These are phyloP conservation scores for Melanotaenia nigrans DNA, from an alignment of 2,797 vertebrate species.

Conservation along the genomic window DNA sequence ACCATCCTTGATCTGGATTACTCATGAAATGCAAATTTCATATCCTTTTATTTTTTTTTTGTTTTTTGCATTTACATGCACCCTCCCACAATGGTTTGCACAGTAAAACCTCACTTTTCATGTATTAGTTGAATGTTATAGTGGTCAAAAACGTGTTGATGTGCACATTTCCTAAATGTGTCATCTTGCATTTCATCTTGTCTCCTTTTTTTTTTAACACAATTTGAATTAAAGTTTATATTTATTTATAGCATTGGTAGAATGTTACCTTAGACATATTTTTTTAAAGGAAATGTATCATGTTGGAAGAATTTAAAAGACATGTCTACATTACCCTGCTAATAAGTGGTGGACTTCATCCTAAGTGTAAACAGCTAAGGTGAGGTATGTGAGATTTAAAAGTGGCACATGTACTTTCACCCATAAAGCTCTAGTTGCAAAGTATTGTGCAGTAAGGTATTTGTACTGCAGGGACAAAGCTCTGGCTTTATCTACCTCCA, in stretches of 20 bases:
- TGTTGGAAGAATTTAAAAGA: conserved; percentile 11
- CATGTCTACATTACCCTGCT: neutral
- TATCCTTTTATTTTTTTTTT: neutral
- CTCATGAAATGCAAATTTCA: neutral
- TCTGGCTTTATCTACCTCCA: conserved; percentile 5
- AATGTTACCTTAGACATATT: conserved; percentile 11
- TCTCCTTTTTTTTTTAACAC: neutral
- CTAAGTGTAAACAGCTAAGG: conserved; percentile 25
- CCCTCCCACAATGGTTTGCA: neutral
- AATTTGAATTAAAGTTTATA: conserved; percentile 17
- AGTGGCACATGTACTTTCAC: conserved; percentile 11
- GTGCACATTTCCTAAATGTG: neutral
- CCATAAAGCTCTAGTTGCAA: conserved; percentile 8
- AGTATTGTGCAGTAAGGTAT: conserved; percentile 12
- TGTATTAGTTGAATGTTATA: neutral
- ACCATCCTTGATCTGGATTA: neutral
- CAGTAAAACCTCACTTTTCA: neutral
- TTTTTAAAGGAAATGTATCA: neutral
- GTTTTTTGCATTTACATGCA: neutral
- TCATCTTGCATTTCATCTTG: neutral
- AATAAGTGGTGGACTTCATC: conserved; percentile 4
- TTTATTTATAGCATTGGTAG: neutral
- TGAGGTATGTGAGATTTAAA: conserved; percentile 34
- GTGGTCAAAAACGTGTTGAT: conserved; percentile 11
- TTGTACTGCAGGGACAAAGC: conserved; percentile 20